Evolutionary conservation across 2,888 invertebrate species (phyloP), one percentile per base, ranked within the genome.

Genomic region (Diplolepis rosae): DNA sequence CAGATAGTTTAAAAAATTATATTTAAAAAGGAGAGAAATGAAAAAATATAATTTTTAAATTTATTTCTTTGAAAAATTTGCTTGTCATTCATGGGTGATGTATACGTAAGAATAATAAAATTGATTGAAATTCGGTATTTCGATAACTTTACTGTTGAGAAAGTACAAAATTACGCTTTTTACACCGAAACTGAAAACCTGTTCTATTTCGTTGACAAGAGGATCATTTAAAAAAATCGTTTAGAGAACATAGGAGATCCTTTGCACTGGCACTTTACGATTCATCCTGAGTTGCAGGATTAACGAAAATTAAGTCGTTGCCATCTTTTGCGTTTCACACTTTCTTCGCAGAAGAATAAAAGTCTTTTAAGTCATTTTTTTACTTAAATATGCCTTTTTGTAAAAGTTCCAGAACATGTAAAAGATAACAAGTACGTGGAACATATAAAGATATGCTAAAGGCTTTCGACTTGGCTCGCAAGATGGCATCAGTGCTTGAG

Each of bases 341-440:
- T 42, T 42, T 45, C 13, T 28, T 42, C 13, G 4, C 35, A 5
- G 3, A 22, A 65, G 65, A 35, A 24, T 27, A 22, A 32, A 65
- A 22, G 65, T 77, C 70, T 75, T 73, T 80, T 82, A 84, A 65
- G 79, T 75, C 65, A 73, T 74, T 75, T 85, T 85, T 76, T 87
- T 87, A 68, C 77, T 83, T 68, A 78, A 82, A 80, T 94, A 94
- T 65, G 91, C 91, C 68, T 91, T 90, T 75, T 89, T 90, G 79
- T 93, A 95, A 85, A 94, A 95, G 69, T 93, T 90, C 78, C 92
- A 92, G 82, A 95, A 95, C 90, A 94, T 92, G 84, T 93, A 93
- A 83, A 93, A 93, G 56, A 94, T 92, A 68, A 93, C 86, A 70
- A 90, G 74, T 2, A 94, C 90, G 77, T 93, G 93, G 0, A 92